Percentiles rank a stretch among this genome's conserved stretches.
Evolutionary conservation across 1,140 invertebrate genomes (phyloP).

Genomic region (Araneus ventricosus): DNA sequence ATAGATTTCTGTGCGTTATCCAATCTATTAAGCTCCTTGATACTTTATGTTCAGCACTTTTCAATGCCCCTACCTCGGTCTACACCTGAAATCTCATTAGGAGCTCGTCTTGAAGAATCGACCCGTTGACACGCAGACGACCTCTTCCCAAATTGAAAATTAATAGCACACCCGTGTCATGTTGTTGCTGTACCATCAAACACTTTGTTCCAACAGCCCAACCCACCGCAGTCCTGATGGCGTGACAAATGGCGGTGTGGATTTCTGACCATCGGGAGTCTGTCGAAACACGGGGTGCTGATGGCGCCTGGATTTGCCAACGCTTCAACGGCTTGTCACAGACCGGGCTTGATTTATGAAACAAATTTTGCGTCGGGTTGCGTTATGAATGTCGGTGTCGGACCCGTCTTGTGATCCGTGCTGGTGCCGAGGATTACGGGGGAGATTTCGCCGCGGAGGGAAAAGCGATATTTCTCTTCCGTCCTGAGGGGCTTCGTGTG

Average conservation of each 20-base stretch:
- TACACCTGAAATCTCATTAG: no score
- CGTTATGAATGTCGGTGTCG: slow-evolving; percentile 37
- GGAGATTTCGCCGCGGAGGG: background rate
- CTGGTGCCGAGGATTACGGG: background rate
- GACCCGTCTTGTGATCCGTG: background rate
- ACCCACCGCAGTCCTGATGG: background rate
- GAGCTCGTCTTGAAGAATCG: background rate
- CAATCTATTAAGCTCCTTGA: no score
- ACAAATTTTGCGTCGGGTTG: slow-evolving; percentile 18
- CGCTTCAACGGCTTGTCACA: slow-evolving; percentile 54
- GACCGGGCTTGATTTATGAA: slow-evolving; percentile 53
- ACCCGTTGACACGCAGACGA: background rate
- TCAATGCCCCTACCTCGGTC: no score
- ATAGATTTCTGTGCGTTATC: no score
- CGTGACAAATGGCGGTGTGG: slow-evolving; percentile 57
- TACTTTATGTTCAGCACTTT: no score
- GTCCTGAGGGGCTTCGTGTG: background rate
- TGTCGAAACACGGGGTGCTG: slow-evolving; percentile 32
- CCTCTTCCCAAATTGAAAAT: background rate
- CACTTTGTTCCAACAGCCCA: background rate
- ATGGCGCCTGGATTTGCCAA: slow-evolving; percentile 34
- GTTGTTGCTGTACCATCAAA: background rate
- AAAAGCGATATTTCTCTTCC: slow-evolving; percentile 7
- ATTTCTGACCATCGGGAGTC: slow-evolving; percentile 30
- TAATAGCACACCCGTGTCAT: background rate